Evolutionary conservation across 2,797 vertebrate genomes (phyloP).

Genomic region (Chloroceryle amazona): DNA sequence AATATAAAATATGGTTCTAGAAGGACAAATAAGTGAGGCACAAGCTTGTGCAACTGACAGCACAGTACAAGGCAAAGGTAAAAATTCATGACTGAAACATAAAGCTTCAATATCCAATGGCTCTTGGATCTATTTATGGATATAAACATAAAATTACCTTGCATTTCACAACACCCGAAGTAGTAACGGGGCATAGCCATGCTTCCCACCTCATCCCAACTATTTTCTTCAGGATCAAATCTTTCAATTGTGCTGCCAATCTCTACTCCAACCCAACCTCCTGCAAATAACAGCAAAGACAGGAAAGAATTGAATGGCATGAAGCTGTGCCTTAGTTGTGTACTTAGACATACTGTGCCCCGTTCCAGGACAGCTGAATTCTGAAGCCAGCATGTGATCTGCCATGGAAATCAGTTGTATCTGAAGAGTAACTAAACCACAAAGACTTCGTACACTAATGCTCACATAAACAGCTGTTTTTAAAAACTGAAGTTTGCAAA

Average conservation of each 20-base stretch:
- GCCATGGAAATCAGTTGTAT: background rate
- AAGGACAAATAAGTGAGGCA: background rate
- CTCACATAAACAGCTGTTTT: background rate
- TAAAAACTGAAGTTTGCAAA: background rate
- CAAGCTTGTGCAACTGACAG: background rate
- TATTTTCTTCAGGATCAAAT: slow-evolving; percentile 95
- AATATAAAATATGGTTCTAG: background rate
- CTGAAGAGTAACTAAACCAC: background rate
- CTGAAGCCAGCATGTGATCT: background rate
- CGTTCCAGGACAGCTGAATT: background rate
- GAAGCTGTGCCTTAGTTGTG: background rate
- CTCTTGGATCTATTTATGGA: background rate
- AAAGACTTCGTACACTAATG: background rate
- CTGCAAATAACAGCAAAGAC: slow-evolving; percentile 76
- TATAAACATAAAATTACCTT: slow-evolving; percentile 79
- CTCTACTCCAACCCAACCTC: slow-evolving; percentile 96
- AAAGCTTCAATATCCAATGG: background rate
- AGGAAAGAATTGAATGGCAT: background rate
- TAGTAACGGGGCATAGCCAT: slow-evolving; percentile 95
- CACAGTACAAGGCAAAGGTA: background rate
- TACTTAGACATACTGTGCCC: background rate
- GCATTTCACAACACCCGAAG: slow-evolving; percentile 97
- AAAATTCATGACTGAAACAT: background rate
- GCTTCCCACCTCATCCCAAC: slow-evolving; percentile 94
- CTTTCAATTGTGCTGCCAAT: slow-evolving; percentile 96